phyloP scores from a whole-genome alignment of 64 coral and sea anemone species.

The Actinia equina region DNA sequence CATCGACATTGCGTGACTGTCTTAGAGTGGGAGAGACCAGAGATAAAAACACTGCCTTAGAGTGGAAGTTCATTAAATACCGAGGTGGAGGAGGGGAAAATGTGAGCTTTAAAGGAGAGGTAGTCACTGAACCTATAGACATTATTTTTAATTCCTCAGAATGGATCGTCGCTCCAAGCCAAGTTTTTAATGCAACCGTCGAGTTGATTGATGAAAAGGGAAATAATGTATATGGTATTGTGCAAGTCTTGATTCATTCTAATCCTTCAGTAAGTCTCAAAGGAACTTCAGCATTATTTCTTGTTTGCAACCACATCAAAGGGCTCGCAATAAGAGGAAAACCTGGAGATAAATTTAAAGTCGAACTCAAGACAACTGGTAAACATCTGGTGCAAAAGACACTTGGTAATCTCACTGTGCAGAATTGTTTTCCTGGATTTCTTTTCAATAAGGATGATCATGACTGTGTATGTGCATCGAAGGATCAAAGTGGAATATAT shows the following conservation, averaged over 20 bases:
- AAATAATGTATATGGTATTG: constrained; percentile 50
- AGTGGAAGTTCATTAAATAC: constrained; percentile 71
- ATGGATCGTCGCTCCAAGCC: constrained; percentile 74
- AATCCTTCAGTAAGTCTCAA: constrained; percentile 18
- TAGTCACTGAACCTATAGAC: constrained; percentile 68
- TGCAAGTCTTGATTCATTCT: constrained; percentile 34
- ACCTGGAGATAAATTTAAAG: constrained; percentile 30
- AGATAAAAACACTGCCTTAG: constrained; percentile 41
- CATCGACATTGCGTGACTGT: constrained; percentile 65
- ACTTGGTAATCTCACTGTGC: constrained; percentile 29
- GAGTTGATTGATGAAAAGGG: constrained; percentile 60
- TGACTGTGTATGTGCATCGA: constrained; percentile 50
- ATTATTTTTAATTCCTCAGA: constrained; percentile 24
- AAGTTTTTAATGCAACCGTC: constrained; percentile 62
- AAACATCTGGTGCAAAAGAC: constrained; percentile 42
- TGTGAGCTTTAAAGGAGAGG: constrained; percentile 22
- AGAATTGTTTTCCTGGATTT: constrained; percentile 60
- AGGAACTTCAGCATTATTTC: constrained; percentile 60
- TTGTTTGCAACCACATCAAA: constrained; percentile 24
- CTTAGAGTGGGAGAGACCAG: constrained; percentile 39
- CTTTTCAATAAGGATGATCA: not conserved
- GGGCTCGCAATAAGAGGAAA: constrained; percentile 40
- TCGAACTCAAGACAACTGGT: constrained; percentile 61
- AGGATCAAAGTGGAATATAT: constrained; percentile 29
- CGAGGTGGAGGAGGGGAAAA: constrained; percentile 1